A percentile compares a stretch with the other conserved stretches of the same genome.
Conservation (phyloP, 2,113 vertebrate genomes). For the Marcusenius ussheri region DNA sequence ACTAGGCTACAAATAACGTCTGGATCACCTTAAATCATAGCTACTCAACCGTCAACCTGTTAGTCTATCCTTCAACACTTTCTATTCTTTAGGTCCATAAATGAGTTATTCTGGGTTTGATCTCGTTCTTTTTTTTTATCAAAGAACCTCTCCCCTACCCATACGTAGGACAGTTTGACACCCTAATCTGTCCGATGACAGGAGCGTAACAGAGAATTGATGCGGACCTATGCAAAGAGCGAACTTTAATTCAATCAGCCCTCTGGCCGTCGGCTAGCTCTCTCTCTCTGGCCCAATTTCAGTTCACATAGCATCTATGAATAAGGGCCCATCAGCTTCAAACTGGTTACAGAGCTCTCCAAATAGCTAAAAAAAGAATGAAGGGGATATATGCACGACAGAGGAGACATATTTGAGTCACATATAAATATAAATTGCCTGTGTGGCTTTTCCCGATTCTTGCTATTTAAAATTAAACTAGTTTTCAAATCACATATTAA, state of each 20-base stretch:
- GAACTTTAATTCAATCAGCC: background rate
- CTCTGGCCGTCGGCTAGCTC: background rate
- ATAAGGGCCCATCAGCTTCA: background rate
- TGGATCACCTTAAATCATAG: background rate
- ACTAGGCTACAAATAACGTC: background rate
- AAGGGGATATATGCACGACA: background rate
- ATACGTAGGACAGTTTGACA: background rate
- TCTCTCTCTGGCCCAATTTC: background rate
- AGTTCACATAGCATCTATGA: background rate
- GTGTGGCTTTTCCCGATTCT: background rate
- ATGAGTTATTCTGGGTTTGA: background rate
- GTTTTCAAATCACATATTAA: background rate
- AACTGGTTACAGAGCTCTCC: background rate
- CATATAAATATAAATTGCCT: background rate
- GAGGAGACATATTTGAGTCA: background rate
- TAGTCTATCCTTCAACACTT: background rate
- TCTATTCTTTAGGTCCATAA: background rate
- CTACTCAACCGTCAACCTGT: background rate
- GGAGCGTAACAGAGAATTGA: background rate
- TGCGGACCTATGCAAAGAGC: background rate
- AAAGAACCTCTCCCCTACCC: background rate
- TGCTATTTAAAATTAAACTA: background rate
- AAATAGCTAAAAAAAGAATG: background rate
- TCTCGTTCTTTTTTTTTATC: background rate
- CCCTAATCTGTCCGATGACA: background rate